Evolutionary conservation across 2,113 vertebrate genomes (phyloP), one percentile per base, ranked within the genome.

Genomic region (Chloropsis cyanopogon): DNA sequence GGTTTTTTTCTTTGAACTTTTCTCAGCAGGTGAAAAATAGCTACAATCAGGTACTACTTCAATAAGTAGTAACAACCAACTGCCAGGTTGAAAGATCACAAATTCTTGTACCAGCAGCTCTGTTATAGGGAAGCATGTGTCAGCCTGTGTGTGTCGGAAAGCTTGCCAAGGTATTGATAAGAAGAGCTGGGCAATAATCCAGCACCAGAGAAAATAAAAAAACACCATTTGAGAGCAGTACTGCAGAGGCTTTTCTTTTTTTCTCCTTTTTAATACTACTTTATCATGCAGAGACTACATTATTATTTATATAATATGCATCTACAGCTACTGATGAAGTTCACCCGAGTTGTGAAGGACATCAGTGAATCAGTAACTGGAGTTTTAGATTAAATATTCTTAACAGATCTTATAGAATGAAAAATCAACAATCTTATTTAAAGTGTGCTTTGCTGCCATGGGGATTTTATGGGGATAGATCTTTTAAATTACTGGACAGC

Each of bases 11-110:
- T 94, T 91, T 35, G 85, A 93, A 90, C 70, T 96, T 94, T 96
- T 92, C 96, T 94, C 96, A 94, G 95, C 78, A 93, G 96, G 94
- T 97, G 84, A 96, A 97, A 97, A 97, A 95, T 93, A 92, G 83
- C 96, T 96, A 69, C 96, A 96, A 93, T 97, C 90, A 92, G 95
- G 92, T 96, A 86, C 95, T 89, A 31, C 93, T 97, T 97, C 88
- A 84, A 42, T 96, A 96, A 97, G 87, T 83, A 84, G 91, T 84
- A 95, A 93, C 90, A 96, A 88, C 85, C 90, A 88, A 92, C 92
- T 94, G 95, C 94, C 92, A 95, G 88, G 94, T 61, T 93, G 96
- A 97, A 95, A 97, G 97, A 95, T 92, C 96, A 95, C 90, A 95
- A 81, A 96, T 96, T 91, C 96, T 96, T 90, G 91, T 82, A 93